A percentile compares a stretch with the other conserved stretches of the same genome.
Evolutionary conservation across 2,888 invertebrate genomes (phyloP).

Genomic region (Tuberolachnus salignus): DNA sequence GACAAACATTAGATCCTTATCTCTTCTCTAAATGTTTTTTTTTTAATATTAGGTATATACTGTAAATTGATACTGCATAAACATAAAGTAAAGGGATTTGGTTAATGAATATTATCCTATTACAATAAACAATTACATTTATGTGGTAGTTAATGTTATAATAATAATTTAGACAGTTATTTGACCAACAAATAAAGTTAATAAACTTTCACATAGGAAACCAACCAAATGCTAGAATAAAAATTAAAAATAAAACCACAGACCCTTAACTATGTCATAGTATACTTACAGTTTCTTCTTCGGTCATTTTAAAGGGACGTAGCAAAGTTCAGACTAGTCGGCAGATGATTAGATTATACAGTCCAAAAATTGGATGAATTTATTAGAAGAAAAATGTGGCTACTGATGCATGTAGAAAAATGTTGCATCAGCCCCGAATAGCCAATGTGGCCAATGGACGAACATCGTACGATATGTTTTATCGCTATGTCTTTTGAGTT

Average conservation of each 20-base stretch:
- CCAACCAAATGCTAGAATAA: neutral
- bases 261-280: too few relatives aligned
- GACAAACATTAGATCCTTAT: too few relatives aligned
- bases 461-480: conserved; percentile 25
- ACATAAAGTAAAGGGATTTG: too few relatives aligned
- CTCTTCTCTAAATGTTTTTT: too few relatives aligned
- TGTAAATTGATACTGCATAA: too few relatives aligned
- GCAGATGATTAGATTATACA: too few relatives aligned
- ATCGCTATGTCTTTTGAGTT: conserved; percentile 6
- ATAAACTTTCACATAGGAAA: neutral
- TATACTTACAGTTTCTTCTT: conserved; percentile 66
- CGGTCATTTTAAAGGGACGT: conserved; percentile 65
- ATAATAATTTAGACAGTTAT: neutral
- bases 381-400: conserved; percentile 43
- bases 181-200: neutral
- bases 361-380: conserved; percentile 10
- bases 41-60: too few relatives aligned
- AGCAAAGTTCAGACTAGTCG: too few relatives aligned
- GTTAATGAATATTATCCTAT: neutral
- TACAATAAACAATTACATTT: neutral
- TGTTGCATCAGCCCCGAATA: conserved; percentile 56
- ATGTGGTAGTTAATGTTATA: neutral
- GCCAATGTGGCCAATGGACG: conserved; percentile 50
- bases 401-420: conserved; percentile 29
- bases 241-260: neutral